Evolutionary conservation across 1,140 invertebrate genomes (phyloP).

Genomic region (Meloidogyne floridensis): DNA sequence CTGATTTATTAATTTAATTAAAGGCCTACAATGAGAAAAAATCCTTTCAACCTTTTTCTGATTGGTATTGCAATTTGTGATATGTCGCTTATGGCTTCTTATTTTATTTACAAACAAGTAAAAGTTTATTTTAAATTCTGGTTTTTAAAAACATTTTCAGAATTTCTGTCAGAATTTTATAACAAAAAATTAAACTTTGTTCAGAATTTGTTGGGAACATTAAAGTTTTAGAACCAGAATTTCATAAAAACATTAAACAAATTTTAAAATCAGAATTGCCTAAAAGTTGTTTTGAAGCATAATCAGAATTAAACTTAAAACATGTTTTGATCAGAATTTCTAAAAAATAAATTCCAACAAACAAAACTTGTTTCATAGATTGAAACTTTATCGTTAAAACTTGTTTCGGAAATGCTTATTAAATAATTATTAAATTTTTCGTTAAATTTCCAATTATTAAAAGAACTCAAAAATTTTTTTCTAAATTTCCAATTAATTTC

Average conservation of each 20-base stretch:
- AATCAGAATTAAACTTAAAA: too few relatives aligned
- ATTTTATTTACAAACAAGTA: constrained; percentile 62
- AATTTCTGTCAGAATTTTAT: background rate
- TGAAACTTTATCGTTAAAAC: background rate
- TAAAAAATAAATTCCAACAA: background rate
- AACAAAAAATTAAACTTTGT: background rate
- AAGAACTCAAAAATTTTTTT: background rate
- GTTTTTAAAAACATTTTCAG: background rate
- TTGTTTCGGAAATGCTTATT: background rate
- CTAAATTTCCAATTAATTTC: constrained; percentile 11
- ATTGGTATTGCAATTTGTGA: constrained; percentile 65
- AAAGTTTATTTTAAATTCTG: constrained; percentile 12
- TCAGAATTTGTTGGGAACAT: background rate
- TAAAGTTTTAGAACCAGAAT: background rate
- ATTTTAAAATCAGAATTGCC: too few relatives aligned
- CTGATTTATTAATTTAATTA: background rate
- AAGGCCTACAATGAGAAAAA: constrained; percentile 60
- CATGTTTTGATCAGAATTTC: background rate
- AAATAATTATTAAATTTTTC: background rate
- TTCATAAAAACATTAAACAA: background rate
- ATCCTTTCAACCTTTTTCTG: constrained; percentile 63
- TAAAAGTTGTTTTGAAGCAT: too few relatives aligned
- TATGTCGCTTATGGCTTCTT: constrained; percentile 60
- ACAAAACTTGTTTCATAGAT: background rate
- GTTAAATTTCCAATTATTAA: background rate